Conservation (phyloP, 1,140 invertebrate species). For the Drosophila nannoptera region DNA sequence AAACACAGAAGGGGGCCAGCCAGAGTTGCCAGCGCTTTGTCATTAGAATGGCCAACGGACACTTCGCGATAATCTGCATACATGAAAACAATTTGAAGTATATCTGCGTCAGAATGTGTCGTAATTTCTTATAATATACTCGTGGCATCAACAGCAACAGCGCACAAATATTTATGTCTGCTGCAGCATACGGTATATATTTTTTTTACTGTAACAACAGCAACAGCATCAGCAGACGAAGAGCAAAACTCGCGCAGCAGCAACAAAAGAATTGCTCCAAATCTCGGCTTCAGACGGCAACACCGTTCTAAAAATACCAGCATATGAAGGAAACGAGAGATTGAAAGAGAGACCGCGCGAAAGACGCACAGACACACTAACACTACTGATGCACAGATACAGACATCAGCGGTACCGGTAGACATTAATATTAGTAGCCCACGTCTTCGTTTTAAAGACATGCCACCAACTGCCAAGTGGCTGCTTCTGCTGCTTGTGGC, state of each 20-base stretch:
- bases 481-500: slow-evolving; percentile 10
- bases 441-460: slow-evolving; percentile 37
- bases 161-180: slow-evolving; percentile 30
- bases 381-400: slow-evolving; percentile 24
- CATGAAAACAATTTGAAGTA: slow-evolving; percentile 32
- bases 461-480: slow-evolving; percentile 18
- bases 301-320: slow-evolving; percentile 57
- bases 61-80: slow-evolving; percentile 30
- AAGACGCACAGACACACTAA: not conserved
- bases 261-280: slow-evolving; percentile 38
- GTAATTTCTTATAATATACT: slow-evolving; percentile 46
- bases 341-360: not conserved
- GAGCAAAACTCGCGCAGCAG: slow-evolving; percentile 9
- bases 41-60: slow-evolving; percentile 18
- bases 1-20: not conserved
- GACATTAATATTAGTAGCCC: slow-evolving; percentile 51
- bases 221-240: slow-evolving; percentile 13
- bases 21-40: slow-evolving; percentile 13
- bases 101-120: slow-evolving; percentile 35
- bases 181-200: slow-evolving; percentile 70
- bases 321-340: not conserved
- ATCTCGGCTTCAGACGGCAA: slow-evolving; percentile 34
- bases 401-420: slow-evolving; percentile 22
- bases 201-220: slow-evolving; percentile 62
- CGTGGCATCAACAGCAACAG: slow-evolving; percentile 19